phyloP scores from a whole-genome alignment of 2,113 vertebrate genomes.

The Egretta garzetta region DNA sequence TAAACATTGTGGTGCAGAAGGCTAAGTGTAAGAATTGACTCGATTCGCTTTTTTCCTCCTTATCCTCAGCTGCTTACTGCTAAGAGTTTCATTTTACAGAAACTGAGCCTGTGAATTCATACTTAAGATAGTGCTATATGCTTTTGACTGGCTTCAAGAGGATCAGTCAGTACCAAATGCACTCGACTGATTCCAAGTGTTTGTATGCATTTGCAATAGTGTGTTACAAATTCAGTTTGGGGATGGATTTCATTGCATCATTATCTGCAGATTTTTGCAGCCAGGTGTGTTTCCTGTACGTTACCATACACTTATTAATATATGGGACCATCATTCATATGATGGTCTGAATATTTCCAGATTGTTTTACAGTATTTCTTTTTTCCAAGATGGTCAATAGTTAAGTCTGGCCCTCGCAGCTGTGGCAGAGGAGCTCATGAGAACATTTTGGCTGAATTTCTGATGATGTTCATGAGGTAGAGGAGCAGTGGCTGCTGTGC shows the following conservation, averaged over 20 bases:
- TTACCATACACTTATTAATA: background rate
- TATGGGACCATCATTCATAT: background rate
- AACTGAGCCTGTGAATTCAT: background rate
- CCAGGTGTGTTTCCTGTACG: background rate
- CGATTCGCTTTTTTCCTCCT: background rate
- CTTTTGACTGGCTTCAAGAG: background rate
- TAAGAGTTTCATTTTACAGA: background rate
- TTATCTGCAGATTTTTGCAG: background rate
- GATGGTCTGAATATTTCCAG: background rate
- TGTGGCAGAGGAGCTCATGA: background rate
- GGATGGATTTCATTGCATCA: background rate
- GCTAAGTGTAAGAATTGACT: background rate
- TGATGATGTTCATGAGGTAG: background rate
- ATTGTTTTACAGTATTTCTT: background rate
- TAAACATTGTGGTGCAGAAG: background rate
- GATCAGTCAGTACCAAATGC: background rate
- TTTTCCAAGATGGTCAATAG: background rate
- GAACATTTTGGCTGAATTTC: slow-evolving; percentile 1
- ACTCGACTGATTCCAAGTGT: background rate
- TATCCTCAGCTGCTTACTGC: background rate
- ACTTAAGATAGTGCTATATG: background rate
- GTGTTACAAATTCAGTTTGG: background rate
- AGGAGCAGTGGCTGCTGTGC: background rate
- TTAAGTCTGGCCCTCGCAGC: background rate
- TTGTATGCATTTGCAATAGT: background rate